phyloP scores from a whole-genome alignment of 2,113 vertebrate species.

The Guaruba guarouba region DNA sequence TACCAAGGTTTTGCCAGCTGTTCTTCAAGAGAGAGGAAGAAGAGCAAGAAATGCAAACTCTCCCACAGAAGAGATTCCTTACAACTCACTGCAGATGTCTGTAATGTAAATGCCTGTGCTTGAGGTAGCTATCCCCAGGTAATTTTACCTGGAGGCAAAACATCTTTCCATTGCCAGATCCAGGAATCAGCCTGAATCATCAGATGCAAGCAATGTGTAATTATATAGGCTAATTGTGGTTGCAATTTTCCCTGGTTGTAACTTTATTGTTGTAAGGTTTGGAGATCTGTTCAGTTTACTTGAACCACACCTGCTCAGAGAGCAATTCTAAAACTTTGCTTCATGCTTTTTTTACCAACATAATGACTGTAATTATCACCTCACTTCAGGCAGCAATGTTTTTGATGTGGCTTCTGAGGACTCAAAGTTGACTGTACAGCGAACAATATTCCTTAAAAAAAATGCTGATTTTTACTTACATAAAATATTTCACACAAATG shows the following conservation, averaged over 20 bases:
- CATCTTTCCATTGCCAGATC: not conserved
- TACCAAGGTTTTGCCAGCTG: not conserved
- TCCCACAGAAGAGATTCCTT: not conserved
- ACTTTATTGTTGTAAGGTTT: constrained; percentile 14
- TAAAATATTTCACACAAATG: not conserved
- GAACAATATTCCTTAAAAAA: not conserved
- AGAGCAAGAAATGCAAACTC: not conserved
- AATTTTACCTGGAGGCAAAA: not conserved
- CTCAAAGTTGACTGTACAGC: not conserved
- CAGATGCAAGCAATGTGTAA: not conserved
- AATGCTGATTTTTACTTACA: constrained; percentile 9
- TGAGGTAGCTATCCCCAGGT: not conserved
- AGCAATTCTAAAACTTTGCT: not conserved
- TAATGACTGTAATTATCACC: constrained; percentile 30
- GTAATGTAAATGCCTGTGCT: not conserved
- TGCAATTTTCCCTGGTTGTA: not conserved
- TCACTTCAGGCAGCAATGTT: not conserved
- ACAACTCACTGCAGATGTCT: not conserved
- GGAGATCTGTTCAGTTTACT: not conserved
- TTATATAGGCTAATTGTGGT: constrained; percentile 1
- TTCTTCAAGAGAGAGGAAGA: not conserved
- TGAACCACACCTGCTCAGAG: not conserved
- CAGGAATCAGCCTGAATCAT: constrained; percentile 20
- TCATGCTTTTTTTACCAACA: not conserved
- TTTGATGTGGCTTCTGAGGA: constrained; percentile 34